Base-by-base conservation (phyloP, 2,797 vertebrate species). In the Triplophysa bombifrons region DNA sequence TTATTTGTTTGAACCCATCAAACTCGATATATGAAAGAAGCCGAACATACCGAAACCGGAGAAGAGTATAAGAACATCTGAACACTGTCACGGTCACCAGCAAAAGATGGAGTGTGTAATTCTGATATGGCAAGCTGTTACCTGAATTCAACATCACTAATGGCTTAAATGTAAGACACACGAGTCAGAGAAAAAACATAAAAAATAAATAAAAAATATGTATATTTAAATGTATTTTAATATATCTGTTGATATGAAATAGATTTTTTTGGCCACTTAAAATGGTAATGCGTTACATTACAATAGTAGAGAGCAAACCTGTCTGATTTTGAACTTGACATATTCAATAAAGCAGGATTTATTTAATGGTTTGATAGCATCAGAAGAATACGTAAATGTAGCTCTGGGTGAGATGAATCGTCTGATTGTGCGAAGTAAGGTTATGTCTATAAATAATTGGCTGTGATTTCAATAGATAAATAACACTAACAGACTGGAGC, bases 1-100 rank as follows among this genome's bases (percentile, higher is more conserved):
- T 67, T 87, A 84, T 87, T 22, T 22, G 22, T 22, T 67, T 73
- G 34, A 67, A 72, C 20, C 3, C 19, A 67, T 66, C 60, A 27
- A 34, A 73, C 16, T 41, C 50, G 65, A 83, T 78, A 80, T 68
- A 66, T 27, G 16, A 53, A 25, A 66, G 20, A 60, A 60, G 34
- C 60, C 17, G 22, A 73, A 51, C 34, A 0, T 46, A 66, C 53
- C 81, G 85, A 85, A 83, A 71, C 68, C 64, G 10, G 11, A 65
- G 16, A 30, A 63, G 60, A 19, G 13, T 2, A 25, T 17, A 14
- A 46, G 38, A 46, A 46, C 11, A 12, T 46, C 44, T 46, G 11
- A 46, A 46, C 44, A 46, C 12, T 46, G 11, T 46, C 13, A 11
- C 13, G 3, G 30, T 34, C 30, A 5, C 30, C 30, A 34, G 30